Evolutionary conservation across 2,113 vertebrate species (phyloP).

Genomic region (Formicarius rufipectus): DNA sequence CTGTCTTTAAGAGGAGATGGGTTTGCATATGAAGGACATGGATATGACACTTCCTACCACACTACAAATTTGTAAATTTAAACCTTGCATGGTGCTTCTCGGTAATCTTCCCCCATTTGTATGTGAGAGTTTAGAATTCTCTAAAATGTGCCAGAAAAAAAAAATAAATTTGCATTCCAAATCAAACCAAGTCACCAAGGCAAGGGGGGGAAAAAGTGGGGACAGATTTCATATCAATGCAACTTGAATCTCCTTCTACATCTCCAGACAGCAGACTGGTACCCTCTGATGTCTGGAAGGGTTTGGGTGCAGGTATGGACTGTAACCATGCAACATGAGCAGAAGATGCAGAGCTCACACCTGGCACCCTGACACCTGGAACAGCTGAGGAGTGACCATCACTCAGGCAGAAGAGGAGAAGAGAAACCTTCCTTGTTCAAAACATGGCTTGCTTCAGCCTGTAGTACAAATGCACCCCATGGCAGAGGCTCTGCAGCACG

Average conservation of each 20-base stretch:
- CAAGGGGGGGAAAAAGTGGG: accelerated
- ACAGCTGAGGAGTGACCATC: neutral
- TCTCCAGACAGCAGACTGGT: neutral
- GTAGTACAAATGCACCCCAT: accelerated
- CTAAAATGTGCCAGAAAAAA: neutral
- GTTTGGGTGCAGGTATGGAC: neutral
- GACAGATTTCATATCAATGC: neutral
- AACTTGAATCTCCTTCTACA: neutral
- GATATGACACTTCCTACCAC: neutral
- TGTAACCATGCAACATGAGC: neutral
- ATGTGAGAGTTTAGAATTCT: neutral
- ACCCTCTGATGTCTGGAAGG: neutral
- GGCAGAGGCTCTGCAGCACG: neutral
- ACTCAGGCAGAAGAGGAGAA: neutral
- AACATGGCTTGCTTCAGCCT: neutral
- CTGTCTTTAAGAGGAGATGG: neutral
- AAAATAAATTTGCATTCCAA: neutral
- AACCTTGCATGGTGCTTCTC: neutral
- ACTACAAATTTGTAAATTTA: neutral
- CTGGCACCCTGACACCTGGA: neutral
- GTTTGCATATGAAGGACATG: neutral
- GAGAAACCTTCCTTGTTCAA: neutral
- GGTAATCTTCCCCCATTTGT: neutral
- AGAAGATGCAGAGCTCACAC: neutral
- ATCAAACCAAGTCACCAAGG: neutral